Conservation (phyloP, 2,888 invertebrate species). For the Phortica okadai region DNA sequence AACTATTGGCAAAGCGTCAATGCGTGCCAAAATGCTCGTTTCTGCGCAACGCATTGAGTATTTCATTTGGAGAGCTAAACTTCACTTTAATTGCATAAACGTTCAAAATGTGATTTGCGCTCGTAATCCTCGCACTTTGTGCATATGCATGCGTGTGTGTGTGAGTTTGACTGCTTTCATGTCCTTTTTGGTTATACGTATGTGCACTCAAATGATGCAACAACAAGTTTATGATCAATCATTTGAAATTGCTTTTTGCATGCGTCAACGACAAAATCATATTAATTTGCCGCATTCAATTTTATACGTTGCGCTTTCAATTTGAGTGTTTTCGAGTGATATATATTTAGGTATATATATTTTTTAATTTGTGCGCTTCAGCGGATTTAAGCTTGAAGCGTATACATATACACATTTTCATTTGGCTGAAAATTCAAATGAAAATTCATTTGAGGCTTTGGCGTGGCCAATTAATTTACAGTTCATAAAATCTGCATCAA, state of each 20-base stretch:
- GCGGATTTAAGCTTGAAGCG: slow-evolving; percentile 30
- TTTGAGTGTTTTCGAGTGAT: not conserved
- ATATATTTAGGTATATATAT: not conserved
- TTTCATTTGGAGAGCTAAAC: not conserved
- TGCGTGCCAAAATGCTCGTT: too few relatives aligned
- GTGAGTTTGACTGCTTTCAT: too few relatives aligned
- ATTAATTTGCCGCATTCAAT: slow-evolving; percentile 4
- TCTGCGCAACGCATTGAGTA: not conserved
- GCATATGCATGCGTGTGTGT: too few relatives aligned
- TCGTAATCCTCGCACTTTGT: slow-evolving; percentile 18
- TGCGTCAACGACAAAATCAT: not conserved
- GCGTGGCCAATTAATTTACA: slow-evolving; percentile 59
- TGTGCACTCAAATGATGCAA: not conserved
- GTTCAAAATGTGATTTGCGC: slow-evolving; percentile 36
- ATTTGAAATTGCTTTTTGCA: slow-evolving; percentile 26
- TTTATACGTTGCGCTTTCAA: slow-evolving; percentile 8
- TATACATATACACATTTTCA: slow-evolving; percentile 26
- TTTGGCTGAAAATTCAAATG: slow-evolving; percentile 41
- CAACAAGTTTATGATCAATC: slow-evolving; percentile 26
- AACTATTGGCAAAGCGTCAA: too few relatives aligned
- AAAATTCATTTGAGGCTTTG: slow-evolving; percentile 46
- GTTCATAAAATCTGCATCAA: slow-evolving; percentile 61
- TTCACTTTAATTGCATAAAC: slow-evolving; percentile 47
- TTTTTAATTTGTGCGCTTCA: not conserved
- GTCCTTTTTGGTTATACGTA: not conserved